A percentile compares a stretch with the other conserved stretches of the same genome.
These are phyloP conservation scores for Eupeodes latifasciatus DNA, from an alignment of 2,888 invertebrate genomes.

Conservation along the genomic window DNA sequence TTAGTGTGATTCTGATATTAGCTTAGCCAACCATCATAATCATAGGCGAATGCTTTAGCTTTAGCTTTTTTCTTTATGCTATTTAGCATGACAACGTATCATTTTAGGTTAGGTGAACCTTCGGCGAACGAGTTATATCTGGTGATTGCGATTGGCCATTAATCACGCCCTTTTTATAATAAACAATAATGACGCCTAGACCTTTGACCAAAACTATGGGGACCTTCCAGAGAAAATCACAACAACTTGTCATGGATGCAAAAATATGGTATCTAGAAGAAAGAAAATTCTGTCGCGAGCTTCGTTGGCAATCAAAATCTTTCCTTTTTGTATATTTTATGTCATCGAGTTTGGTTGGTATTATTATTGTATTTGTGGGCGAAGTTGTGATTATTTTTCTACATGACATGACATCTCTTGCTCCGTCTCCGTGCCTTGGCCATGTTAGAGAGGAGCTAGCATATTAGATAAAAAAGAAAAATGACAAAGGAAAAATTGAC, in stretches of 20 bases:
- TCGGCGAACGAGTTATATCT: slow-evolving; percentile 51
- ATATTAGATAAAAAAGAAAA: slow-evolving; percentile 37
- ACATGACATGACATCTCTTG: not conserved
- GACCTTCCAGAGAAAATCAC: not conserved
- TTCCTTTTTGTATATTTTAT: not conserved
- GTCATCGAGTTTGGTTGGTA: not conserved
- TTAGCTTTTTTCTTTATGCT: not conserved
- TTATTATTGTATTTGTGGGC: slow-evolving; percentile 49
- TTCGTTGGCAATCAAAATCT: slow-evolving; percentile 64
- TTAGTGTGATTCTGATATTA: not conserved
- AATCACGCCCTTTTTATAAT: slow-evolving; percentile 72
- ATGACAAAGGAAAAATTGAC: slow-evolving; percentile 39
- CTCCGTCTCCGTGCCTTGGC: not conserved
- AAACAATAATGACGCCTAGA: not conserved
- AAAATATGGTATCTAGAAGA: not conserved
- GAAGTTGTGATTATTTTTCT: slow-evolving; percentile 49
- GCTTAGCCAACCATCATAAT: not conserved
- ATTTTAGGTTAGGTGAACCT: slow-evolving; percentile 68
- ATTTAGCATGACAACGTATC: slow-evolving; percentile 46
- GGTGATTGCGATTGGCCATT: slow-evolving; percentile 29
- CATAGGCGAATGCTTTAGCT: not conserved
- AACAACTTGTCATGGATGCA: not conserved
- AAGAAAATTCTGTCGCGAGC: not conserved
- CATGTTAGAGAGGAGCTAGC: not conserved
- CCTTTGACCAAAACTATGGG: not conserved